These are phyloP conservation scores for Echinarachnius parma DNA, from an alignment of 53 echinoderm and acorn worm genomes.

Conservation along the genomic window DNA sequence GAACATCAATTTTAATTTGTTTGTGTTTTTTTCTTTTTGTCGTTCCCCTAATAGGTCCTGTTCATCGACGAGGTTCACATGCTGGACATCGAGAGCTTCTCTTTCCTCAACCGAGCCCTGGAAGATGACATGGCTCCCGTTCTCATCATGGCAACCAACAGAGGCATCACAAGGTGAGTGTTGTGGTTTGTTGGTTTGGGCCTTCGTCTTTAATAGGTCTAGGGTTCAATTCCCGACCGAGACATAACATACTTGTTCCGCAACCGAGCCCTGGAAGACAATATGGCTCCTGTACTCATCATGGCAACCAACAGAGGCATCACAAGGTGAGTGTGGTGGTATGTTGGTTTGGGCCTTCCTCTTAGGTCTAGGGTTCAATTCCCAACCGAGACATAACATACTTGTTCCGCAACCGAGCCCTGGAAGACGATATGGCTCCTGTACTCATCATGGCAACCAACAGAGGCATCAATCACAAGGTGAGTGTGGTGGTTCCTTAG, in stretches of 20 bases:
- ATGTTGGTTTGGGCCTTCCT: too few species aligned
- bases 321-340: too few species aligned
- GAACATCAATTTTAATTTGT: too few species aligned
- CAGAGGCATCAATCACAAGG: conserved; percentile 98
- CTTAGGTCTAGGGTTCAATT: too few species aligned
- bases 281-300: conserved; percentile 99
- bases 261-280: conserved; percentile 91
- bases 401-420: conserved; percentile 91
- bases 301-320: conserved; percentile 99
- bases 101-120: conserved; percentile 92
- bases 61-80: conserved; percentile 98
- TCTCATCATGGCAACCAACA: conserved; percentile 99
- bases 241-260: too few species aligned
- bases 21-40: conserved; percentile 31
- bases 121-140: conserved; percentile 99
- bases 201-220: too few species aligned
- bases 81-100: conserved; percentile 98
- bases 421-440: conserved; percentile 98
- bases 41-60: conserved; percentile 58
- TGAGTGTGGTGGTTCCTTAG: too few species aligned
- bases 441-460: conserved; percentile 99
- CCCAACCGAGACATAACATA: too few species aligned
- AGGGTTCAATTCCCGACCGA: too few species aligned
- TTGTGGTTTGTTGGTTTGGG: too few species aligned
- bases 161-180: conserved; percentile 94